Conservation (phyloP, 2,113 vertebrate species). For the Platycercus adscitus region DNA sequence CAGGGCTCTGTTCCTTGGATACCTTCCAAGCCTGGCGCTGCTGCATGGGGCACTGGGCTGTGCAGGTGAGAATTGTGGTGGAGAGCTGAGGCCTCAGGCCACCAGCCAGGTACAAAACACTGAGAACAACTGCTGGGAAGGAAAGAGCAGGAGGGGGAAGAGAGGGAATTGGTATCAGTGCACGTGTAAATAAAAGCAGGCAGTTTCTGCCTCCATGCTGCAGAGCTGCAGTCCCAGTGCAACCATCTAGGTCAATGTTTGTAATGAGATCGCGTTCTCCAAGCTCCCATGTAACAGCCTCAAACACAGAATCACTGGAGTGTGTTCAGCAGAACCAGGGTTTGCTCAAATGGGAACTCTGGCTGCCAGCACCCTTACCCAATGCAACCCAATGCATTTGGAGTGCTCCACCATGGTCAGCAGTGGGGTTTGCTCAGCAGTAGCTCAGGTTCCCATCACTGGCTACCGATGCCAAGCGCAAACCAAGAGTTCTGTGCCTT, state of each 20-base stretch:
- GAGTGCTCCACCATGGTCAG: not conserved
- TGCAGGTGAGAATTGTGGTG: not conserved
- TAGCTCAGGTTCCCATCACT: not conserved
- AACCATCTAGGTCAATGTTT: not conserved
- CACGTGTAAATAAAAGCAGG: not conserved
- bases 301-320: not conserved
- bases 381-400: accelerated
- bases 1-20: not conserved
- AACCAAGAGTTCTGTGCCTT: not conserved
- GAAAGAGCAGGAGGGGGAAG: not conserved
- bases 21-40: not conserved
- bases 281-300: not conserved
- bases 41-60: accelerated
- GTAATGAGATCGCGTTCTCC: not conserved
- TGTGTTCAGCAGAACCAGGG: accelerated
- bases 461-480: accelerated
- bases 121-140: not conserved
- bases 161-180: not conserved
- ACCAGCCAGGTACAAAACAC: not conserved
- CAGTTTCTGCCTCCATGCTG: not conserved
- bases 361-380: not conserved
- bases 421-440: not conserved
- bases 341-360: not conserved
- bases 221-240: not conserved
- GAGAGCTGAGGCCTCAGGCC: not conserved